Percentiles rank a stretch among this genome's conserved stretches.
Conservation (phyloP, 2,888 invertebrate species). For the Notodonta dromedarius region DNA sequence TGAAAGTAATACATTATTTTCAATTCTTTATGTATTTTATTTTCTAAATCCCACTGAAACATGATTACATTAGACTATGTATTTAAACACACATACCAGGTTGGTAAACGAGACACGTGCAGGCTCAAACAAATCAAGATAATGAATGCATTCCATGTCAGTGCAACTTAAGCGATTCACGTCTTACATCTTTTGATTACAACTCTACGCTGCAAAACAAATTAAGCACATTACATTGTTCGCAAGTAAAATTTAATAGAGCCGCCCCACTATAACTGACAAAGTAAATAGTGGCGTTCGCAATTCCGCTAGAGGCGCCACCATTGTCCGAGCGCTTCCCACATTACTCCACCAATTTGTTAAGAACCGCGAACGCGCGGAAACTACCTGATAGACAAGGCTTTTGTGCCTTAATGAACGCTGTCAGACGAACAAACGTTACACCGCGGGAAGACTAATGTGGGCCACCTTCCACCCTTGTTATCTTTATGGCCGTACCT, state of each 20-base stretch:
- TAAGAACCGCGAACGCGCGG: constrained; percentile 61
- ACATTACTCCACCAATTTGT: constrained; percentile 71
- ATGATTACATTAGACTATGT: background rate
- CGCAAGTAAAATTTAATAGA: constrained; percentile 33
- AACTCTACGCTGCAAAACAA: background rate
- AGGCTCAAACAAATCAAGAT: background rate
- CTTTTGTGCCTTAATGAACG: constrained; percentile 77
- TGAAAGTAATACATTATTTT: constrained; percentile 27
- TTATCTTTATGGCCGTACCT: constrained; percentile 65
- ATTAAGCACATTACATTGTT: constrained; percentile 19
- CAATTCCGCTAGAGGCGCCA: constrained; percentile 44
- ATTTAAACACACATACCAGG: background rate
- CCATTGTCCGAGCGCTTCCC: constrained; percentile 58
- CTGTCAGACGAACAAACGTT: constrained; percentile 74
- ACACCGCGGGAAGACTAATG: constrained; percentile 66
- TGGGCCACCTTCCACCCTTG: constrained; percentile 65
- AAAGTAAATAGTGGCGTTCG: constrained; percentile 40
- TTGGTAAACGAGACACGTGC: background rate
- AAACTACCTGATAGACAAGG: constrained; percentile 74
- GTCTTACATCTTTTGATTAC: background rate
- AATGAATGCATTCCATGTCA: too few species aligned
- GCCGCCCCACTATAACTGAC: constrained; percentile 26
- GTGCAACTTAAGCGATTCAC: background rate
- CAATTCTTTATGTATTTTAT: constrained; percentile 11
- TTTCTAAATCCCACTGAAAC: background rate